A percentile compares a stretch with the other conserved stretches of the same genome.
Conservation (phyloP, 2,888 invertebrate species). For the Lasius platythorax region DNA sequence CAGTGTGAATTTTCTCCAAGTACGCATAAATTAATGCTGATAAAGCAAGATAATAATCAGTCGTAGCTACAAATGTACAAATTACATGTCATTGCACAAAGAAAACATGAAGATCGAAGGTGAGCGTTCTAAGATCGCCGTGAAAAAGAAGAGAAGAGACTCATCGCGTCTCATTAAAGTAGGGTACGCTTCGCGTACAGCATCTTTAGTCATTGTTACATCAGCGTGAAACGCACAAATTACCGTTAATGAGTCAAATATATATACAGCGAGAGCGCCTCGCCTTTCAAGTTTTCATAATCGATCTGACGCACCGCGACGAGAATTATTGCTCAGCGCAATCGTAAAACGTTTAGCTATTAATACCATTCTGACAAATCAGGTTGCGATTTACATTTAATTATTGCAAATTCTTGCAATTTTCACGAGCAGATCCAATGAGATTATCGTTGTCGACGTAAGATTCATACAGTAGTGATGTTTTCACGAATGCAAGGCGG, state of each 20-base stretch:
- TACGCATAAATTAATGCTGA: not conserved
- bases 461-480: not conserved
- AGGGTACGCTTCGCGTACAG: not conserved
- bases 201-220: constrained; percentile 41
- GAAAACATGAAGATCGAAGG: constrained; percentile 28
- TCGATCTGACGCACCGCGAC: constrained; percentile 13
- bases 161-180: constrained; percentile 3
- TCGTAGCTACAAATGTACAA: not conserved
- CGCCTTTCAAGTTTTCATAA: constrained; percentile 54
- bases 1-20: not conserved
- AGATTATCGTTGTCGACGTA: constrained; percentile 9
- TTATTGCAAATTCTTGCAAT: constrained; percentile 37
- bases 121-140: constrained; percentile 15
- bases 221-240: constrained; percentile 44
- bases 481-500: not conserved
- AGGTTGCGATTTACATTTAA: constrained; percentile 52
- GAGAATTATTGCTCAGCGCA: constrained; percentile 39
- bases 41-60: constrained; percentile 11
- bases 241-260: constrained; percentile 45
- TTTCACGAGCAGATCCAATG: not conserved
- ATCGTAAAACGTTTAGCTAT: constrained; percentile 28
- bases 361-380: constrained; percentile 46
- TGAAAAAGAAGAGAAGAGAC: not conserved
- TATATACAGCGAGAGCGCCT: constrained; percentile 15
- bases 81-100: not conserved